Conservation (phyloP, 2,797 vertebrate genomes). For the Halcyon leucocephala region DNA sequence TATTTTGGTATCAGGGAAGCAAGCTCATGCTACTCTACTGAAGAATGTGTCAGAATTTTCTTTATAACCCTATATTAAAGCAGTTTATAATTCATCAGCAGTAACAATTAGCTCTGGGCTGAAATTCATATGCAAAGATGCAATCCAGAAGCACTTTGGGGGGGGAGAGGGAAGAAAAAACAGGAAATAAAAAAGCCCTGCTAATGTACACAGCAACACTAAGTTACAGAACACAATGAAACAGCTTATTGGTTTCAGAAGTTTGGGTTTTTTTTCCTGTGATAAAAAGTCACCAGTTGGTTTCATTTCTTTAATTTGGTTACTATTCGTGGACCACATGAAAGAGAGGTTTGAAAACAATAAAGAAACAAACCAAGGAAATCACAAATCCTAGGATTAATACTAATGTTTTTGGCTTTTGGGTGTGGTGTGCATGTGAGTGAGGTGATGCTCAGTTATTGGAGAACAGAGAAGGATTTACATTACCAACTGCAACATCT, state of each 20-base stretch:
- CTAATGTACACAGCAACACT: neutral
- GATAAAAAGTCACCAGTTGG: neutral
- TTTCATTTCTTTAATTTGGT: neutral
- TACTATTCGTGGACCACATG: neutral
- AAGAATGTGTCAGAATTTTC: neutral
- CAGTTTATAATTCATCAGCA: neutral
- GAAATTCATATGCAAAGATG: conserved; percentile 32
- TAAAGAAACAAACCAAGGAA: neutral
- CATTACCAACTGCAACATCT: neutral
- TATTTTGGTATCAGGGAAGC: neutral
- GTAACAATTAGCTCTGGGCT: conserved; percentile 32
- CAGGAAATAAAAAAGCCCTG: rapidly evolving
- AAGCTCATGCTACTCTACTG: neutral
- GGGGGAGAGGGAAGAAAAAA: neutral
- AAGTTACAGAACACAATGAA: neutral
- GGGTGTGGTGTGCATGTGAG: neutral
- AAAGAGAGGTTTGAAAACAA: neutral
- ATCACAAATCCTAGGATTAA: neutral
- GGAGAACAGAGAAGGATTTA: conserved; percentile 17
- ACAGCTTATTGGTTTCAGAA: neutral
- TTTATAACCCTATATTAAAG: neutral
- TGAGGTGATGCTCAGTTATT: neutral
- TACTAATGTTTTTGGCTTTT: neutral
- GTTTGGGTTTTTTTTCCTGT: neutral
- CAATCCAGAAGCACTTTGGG: neutral